A percentile compares a stretch with the other conserved stretches of the same genome.
Evolutionary conservation across 1,140 invertebrate genomes (phyloP).

Genomic region (Piezodorus guildinii): DNA sequence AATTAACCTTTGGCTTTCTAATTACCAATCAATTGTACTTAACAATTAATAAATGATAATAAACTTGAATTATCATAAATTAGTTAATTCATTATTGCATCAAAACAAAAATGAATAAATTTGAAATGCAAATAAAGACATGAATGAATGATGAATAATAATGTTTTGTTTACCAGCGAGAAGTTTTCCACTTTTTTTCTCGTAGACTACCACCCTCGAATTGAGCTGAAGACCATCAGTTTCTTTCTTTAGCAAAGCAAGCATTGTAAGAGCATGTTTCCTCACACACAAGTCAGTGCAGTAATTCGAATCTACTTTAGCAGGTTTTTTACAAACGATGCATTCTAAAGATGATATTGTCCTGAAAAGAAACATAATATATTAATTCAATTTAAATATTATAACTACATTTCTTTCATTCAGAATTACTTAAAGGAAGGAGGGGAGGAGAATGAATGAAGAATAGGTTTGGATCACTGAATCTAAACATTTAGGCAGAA

Average conservation of each 20-base stretch:
- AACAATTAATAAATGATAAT: no score
- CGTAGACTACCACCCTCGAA: slow-evolving; percentile 56
- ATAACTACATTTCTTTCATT: no score
- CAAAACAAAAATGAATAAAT: no score
- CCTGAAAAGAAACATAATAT: neutral
- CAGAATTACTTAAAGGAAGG: no score
- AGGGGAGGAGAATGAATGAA: no score
- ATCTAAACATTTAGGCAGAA: no score
- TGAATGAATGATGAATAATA: neutral
- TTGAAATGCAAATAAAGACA: neutral
- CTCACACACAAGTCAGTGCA: slow-evolving; percentile 79
- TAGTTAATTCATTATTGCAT: no score
- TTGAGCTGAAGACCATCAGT: slow-evolving; percentile 17
- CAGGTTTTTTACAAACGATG: slow-evolving; percentile 60
- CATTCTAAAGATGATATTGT: slow-evolving; percentile 37
- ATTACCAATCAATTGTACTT: no score
- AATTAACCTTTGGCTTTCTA: no score
- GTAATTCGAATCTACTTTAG: slow-evolving; percentile 61
- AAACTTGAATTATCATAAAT: no score
- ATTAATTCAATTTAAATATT: neutral
- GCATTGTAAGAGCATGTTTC: slow-evolving; percentile 65
- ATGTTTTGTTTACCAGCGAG: slow-evolving; percentile 57
- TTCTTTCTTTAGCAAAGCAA: slow-evolving; percentile 34
- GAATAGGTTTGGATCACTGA: no score
- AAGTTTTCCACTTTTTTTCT: slow-evolving; percentile 61